Evolutionary conservation across 2,888 invertebrate species (phyloP), one percentile per base, ranked within the genome.

Genomic region (Torymus aiolomorphi): DNA sequence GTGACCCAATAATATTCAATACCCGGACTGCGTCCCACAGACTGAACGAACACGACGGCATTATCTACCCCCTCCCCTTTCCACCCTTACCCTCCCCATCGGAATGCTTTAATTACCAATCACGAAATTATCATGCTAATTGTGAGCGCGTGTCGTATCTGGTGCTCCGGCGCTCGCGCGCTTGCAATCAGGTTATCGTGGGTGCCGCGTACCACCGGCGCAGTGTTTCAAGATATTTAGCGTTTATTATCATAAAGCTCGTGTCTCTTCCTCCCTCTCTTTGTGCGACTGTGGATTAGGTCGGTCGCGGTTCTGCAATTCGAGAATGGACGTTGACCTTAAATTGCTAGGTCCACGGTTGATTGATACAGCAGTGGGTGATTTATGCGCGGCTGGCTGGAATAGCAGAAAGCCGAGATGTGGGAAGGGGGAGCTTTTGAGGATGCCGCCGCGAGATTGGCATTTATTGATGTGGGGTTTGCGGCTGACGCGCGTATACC

Each of bases 81-180:
- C n/a, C n/a, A n/a, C 63, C 31, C 65, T 11, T 10, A 12, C 42
- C 8, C 65, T 54, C 70, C 49, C 52, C 51, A 71, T 76, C 62
- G 80, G 76, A 72, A 76, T 76, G 76, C 80, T 76, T 76, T 69
- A 76, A 80, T 76, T 80, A 72, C 80, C 72, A 76, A 76, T 80
- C 80, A 57, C 80, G 66, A 76, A 80, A 80, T 80, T 80, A 80
- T 79, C 75, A 79, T 80, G 76, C 76, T 80, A 76, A 80, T 80
- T 76, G 67, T 67, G 31, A 31, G 42, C 14, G 54, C 42, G 56
- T 67, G 57, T 59, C 59, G 18, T 18, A 12, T 20, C 20, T 20
- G n/a, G n/a, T n/a, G n/a, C n/a, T n/a, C n/a, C n/a, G n/a, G n/a
- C n/a, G n/a, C n/a, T 16, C 2, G 8, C 16, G 59, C 16, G 5